Base-by-base conservation (phyloP, 1,140 invertebrate genomes). In the Pogonomyrmex californicus region DNA sequence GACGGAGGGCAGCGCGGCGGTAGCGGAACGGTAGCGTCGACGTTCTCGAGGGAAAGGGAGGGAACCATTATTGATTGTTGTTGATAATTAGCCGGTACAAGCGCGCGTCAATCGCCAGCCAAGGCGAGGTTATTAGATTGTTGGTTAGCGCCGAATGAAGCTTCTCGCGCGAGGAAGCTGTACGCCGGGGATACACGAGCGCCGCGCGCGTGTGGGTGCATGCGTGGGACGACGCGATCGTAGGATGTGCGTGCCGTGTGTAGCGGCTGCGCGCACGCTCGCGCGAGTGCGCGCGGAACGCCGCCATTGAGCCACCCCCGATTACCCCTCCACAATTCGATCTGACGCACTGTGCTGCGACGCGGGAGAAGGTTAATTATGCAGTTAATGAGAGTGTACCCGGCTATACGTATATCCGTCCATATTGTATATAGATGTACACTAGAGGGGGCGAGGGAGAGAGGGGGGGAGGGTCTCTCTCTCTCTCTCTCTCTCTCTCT, bases 51-150 rank as follows among this genome's bases (percentile, higher is more conserved):
- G 2, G 78, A 88, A 33, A 9, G 23, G 2, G 33, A 5, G 38
- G 30, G n/a, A 36, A 87, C 87, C 85, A 93, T 94, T 94, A 95
- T 95, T 92, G 94, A 95, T 95, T 95, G 94, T 95, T 95, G 94
- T 94, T 94, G 94, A 94, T 95, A 94, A 95, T 95, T 95, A 95
- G 93, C 92, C 91, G 87, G 91, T 92, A 93, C 91, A 94, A 92
- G 93, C 94, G 93, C 94, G 92, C 92, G 94, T 94, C 94, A 95
- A 94, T 95, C 93, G 94, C 86, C 90, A 91, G 87, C 87, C 88
- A 93, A 95, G 94, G 94, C 92, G 86, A 94, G 91, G 92, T 94
- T 95, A 94, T 95, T 95, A 94, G 94, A 91, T 91, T 93, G 93
- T 94, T 95, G 94, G 93, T 95, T 95, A 93, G 88, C 89, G 85